A percentile compares a stretch with the other conserved stretches of the same genome.
Conservation (phyloP, 1,140 invertebrate species). For the Probaryconus sp. region DNA sequence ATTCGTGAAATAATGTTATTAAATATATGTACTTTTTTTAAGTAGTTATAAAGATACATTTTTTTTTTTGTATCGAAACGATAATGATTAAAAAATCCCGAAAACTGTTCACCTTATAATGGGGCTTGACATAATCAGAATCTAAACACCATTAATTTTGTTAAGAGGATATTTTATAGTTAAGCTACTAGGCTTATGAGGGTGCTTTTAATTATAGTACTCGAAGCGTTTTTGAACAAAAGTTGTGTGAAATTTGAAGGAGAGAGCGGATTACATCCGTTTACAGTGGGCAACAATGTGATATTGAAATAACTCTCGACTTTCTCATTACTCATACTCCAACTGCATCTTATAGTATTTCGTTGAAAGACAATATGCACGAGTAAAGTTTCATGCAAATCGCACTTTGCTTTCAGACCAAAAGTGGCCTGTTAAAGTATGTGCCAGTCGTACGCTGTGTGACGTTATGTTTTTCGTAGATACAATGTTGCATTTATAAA, state of each 20-base stretch:
- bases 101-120: too few species aligned
- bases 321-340: slow-evolving; percentile 67
- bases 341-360: slow-evolving; percentile 55
- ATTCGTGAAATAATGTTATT: slow-evolving; percentile 1
- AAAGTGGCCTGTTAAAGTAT: slow-evolving; percentile 48
- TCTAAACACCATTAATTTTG: too few species aligned
- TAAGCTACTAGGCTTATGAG: too few species aligned
- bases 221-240: slow-evolving; percentile 30
- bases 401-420: slow-evolving; percentile 52
- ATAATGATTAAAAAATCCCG: too few species aligned
- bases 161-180: too few species aligned
- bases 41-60: too few species aligned
- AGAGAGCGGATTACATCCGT: slow-evolving; percentile 50
- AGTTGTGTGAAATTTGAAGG: slow-evolving; percentile 46
- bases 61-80: too few species aligned
- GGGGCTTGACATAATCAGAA: too few species aligned
- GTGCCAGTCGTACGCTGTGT: slow-evolving; percentile 22
- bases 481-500: slow-evolving; percentile 54
- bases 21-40: not conserved
- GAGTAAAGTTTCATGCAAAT: slow-evolving; percentile 47
- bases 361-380: slow-evolving; percentile 46
- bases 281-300: slow-evolving; percentile 57
- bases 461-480: slow-evolving; percentile 51
- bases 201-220: slow-evolving; percentile 34
- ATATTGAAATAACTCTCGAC: slow-evolving; percentile 63